Base-by-base conservation (phyloP, 2,888 invertebrate genomes). In the Watsonalla binaria region DNA sequence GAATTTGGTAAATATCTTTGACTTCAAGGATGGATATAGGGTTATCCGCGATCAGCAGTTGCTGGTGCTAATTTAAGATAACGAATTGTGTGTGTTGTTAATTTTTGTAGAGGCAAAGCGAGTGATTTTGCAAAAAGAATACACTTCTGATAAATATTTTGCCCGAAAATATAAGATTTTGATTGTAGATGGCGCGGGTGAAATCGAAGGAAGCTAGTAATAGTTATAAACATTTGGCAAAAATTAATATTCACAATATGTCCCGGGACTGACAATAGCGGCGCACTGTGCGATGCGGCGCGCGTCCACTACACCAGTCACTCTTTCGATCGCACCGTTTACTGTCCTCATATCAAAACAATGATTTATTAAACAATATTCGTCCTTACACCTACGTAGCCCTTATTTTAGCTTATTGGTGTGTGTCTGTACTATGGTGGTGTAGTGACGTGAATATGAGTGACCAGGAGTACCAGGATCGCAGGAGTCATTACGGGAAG, bases 191-290 rank as follows among this genome's bases (percentile, higher is more conserved):
- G 4, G 24, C 24, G 24, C 4, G 24, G 24, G 24, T 24, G 24
- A 24, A 24, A 4, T 4, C 24, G 24, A 2, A 24, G 24, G 24
- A 24, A 1, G 24, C 24, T 24, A 4, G 37, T 37, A 37, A 37
- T 37, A 9, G 5, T 42, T 55, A 56, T 24, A 24, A 24, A 24
- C 24, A 62, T 74, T 70, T 72, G 66, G 62, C 57, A 62, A 66
- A 70, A 76, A 86, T 86, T 84, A 84, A 82, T 88, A 89, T 88
- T 85, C 88, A 81, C 72, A 75, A 78, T 84, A 81, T 78, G 89
- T 89, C 83, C 83, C 78, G 66, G 65, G 69, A 61, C 65, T 73
- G 69, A 82, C 81, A 82, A 82, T 82, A 75, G 74, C 73, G 80
- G 68, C 76, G 72, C 80, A 79, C 68, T 72, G 82, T 74, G 70